These are phyloP conservation scores for Rhinoderma darwinii DNA, from an alignment of 2,113 vertebrate species.

Conservation along the genomic window DNA sequence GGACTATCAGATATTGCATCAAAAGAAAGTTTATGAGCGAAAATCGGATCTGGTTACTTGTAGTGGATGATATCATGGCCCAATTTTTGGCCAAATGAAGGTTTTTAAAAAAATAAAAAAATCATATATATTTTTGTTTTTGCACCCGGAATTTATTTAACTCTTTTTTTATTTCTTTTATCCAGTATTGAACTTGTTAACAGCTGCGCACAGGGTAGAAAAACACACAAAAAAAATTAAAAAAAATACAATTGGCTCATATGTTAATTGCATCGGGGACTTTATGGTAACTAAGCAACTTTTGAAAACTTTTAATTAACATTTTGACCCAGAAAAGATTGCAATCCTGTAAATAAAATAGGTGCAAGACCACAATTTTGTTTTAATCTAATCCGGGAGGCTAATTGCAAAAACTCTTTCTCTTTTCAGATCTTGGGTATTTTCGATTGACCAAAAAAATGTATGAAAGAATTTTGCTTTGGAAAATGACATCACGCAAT, in stretches of 20 bases:
- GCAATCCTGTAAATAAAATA: constrained; percentile 51
- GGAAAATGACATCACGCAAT: constrained; percentile 31
- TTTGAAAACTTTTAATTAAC: constrained; percentile 73
- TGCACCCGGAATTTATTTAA: too few relatives aligned
- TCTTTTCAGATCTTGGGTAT: constrained; percentile 43
- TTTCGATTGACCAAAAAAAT: constrained; percentile 21
- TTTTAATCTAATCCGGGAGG: constrained; percentile 48
- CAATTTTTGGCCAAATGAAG: too few relatives aligned
- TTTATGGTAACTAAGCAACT: constrained; percentile 61
- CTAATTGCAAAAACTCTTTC: constrained; percentile 44
- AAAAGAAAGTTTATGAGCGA: background rate
- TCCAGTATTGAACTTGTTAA: constrained; percentile 18
- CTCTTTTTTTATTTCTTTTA: background rate
- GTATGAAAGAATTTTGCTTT: background rate
- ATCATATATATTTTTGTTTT: too few relatives aligned
- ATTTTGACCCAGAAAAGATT: constrained; percentile 66
- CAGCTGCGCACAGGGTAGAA: background rate
- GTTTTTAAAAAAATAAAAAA: too few relatives aligned
- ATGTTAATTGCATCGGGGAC: constrained; percentile 70
- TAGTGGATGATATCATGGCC: background rate
- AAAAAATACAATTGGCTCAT: constrained; percentile 62
- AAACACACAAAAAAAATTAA: background rate
- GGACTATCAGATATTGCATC: background rate
- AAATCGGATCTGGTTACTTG: background rate
- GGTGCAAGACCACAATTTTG: constrained; percentile 34